phyloP scores from a whole-genome alignment of 2,888 invertebrate genomes.

The Phragmatobia fuliginosa region DNA sequence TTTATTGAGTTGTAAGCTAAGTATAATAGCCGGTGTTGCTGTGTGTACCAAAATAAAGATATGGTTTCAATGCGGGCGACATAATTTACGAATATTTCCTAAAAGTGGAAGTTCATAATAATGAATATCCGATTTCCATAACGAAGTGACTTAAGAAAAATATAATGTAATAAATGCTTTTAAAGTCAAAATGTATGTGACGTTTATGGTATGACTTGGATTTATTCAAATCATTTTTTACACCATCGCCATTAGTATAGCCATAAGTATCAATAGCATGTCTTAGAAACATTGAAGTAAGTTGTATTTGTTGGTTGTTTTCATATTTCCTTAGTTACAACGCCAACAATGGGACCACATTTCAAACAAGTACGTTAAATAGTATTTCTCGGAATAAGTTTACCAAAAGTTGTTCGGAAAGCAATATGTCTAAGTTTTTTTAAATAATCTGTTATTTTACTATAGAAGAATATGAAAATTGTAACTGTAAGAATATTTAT shows the following conservation, averaged over 20 bases:
- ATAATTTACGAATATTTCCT: slow-evolving; percentile 7
- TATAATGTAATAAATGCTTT: no score
- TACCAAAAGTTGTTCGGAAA: background rate
- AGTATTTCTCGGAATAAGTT: slow-evolving; percentile 42
- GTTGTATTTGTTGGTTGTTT: background rate
- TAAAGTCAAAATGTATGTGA: no score
- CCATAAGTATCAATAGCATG: background rate
- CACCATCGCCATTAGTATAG: background rate
- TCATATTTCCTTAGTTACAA: background rate
- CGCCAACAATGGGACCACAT: slow-evolving; percentile 6
- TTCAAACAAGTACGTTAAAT: slow-evolving; percentile 29
- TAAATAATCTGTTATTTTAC: slow-evolving; percentile 13
- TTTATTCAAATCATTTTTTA: background rate
- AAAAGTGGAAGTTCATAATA: background rate
- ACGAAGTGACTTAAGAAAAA: no score
- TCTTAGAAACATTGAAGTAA: background rate
- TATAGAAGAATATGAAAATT: slow-evolving; percentile 4
- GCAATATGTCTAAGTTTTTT: background rate
- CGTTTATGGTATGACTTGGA: no score
- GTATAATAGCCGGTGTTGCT: slow-evolving; percentile 39
- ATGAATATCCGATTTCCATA: background rate
- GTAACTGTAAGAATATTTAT: slow-evolving; percentile 2
- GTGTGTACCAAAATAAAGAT: slow-evolving; percentile 37
- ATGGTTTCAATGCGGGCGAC: slow-evolving; percentile 24
- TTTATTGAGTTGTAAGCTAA: slow-evolving; percentile 40